These are phyloP conservation scores for Solea solea DNA, from an alignment of 2,113 vertebrate species.

Conservation along the genomic window DNA sequence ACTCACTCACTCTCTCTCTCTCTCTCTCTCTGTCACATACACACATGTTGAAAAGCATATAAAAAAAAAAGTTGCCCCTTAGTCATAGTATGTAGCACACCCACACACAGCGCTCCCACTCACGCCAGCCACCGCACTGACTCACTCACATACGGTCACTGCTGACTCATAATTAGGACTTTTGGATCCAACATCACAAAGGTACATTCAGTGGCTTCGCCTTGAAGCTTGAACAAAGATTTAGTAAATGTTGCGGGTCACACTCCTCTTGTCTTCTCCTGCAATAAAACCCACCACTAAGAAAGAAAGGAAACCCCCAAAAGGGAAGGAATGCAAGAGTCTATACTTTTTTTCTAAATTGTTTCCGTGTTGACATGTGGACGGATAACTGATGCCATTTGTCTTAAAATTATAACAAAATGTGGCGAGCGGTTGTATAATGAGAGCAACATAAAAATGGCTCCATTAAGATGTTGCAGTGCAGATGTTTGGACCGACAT, in stretches of 20 bases:
- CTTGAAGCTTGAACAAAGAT: constrained; percentile 29
- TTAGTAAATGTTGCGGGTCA: constrained; percentile 26
- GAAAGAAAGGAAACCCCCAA: constrained; percentile 43
- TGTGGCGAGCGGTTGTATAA: constrained; percentile 42
- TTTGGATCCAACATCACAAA: constrained; percentile 36
- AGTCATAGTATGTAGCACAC: constrained; percentile 53
- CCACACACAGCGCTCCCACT: constrained; percentile 32
- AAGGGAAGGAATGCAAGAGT: constrained; percentile 33
- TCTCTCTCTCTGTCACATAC: constrained; percentile 13
- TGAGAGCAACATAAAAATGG: constrained; percentile 23
- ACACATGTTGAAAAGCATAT: constrained; percentile 30
- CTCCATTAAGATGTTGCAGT: constrained; percentile 30
- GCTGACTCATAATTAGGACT: constrained; percentile 57
- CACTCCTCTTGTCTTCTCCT: constrained; percentile 1
- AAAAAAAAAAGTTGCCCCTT: constrained; percentile 27
- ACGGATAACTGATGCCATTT: constrained; percentile 43
- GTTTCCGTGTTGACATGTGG: constrained; percentile 29
- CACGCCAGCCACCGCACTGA: constrained; percentile 38
- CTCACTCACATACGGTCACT: constrained; percentile 37
- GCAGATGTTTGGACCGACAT: constrained; percentile 47
- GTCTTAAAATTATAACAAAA: constrained; percentile 30
- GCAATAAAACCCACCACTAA: constrained; percentile 42
- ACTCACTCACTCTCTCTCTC: background rate
- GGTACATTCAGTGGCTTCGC: constrained; percentile 22
- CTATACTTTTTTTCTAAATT: constrained; percentile 29